Conservation (phyloP, 1,140 invertebrate species). For the Lasioglossum baleicum region DNA sequence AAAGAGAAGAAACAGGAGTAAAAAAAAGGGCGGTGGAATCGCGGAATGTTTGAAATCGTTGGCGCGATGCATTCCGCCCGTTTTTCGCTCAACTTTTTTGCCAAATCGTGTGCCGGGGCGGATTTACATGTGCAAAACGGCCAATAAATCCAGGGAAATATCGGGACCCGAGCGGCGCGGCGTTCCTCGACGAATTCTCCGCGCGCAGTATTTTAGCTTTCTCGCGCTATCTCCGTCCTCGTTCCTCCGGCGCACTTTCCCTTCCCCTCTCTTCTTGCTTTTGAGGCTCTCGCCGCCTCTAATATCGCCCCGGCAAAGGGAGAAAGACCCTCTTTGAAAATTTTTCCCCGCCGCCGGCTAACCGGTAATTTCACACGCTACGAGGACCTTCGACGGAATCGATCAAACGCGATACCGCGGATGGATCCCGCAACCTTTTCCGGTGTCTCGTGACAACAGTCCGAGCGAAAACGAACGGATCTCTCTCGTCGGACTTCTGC, state of each 20-base stretch:
- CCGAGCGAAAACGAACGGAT: background rate
- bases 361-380: constrained; percentile 56
- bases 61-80: constrained; percentile 17
- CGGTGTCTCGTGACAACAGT: background rate
- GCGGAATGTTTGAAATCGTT: constrained; percentile 56
- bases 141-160: constrained; percentile 65
- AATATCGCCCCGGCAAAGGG: constrained; percentile 31
- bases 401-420: constrained; percentile 14
- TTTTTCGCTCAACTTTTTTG: constrained; percentile 38
- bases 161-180: constrained; percentile 27
- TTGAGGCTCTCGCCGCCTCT: constrained; percentile 9
- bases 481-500: background rate
- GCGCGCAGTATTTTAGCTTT: constrained; percentile 48
- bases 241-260: constrained; percentile 6
- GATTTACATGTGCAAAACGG: constrained; percentile 60
- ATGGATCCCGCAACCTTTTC: background rate
- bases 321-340: constrained; percentile 37
- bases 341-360: constrained; percentile 42
- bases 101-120: constrained; percentile 25
- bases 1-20: background rate
- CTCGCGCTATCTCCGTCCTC: background rate
- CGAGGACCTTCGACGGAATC: constrained; percentile 26
- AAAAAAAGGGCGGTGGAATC: background rate
- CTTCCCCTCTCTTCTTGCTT: constrained; percentile 13
- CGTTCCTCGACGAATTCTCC: constrained; percentile 32